Conservation (phyloP, 2,888 invertebrate species). For the Campoletis raptor region DNA sequence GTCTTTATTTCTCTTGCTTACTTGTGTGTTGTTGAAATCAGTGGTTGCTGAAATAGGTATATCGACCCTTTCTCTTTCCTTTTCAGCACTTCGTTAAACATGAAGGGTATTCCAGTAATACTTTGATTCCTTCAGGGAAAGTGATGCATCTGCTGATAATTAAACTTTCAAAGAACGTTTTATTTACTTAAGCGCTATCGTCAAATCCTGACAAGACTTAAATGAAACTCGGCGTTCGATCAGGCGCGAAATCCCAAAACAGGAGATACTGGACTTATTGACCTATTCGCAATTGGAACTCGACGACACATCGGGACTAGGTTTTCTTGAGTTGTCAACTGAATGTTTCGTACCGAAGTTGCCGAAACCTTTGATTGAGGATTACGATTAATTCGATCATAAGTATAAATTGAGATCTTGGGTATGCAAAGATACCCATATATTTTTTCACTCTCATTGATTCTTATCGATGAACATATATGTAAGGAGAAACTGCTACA, state of each 20-base stretch:
- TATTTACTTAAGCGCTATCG: slow-evolving; percentile 5
- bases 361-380: background rate
- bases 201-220: background rate
- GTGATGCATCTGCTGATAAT: slow-evolving; percentile 44
- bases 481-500: slow-evolving; percentile 5
- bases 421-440: background rate
- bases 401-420: background rate
- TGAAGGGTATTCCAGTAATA: slow-evolving; percentile 40
- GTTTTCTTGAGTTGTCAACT: background rate
- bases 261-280: background rate
- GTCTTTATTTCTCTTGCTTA: slow-evolving; percentile 9
- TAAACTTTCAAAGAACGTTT: background rate
- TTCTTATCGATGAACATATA: slow-evolving; percentile 15
- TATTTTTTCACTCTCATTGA: background rate
- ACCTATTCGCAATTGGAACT: background rate
- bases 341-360: background rate
- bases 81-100: slow-evolving; percentile 46
- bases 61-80: background rate
- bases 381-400: background rate
- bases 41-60: slow-evolving; percentile 10
- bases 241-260: background rate
- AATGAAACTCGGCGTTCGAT: background rate
- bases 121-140: slow-evolving; percentile 4
- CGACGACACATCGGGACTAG: background rate
- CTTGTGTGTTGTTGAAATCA: slow-evolving; percentile 29